Percentiles rank a stretch among this genome's conserved stretches.
Conservation (phyloP, 2,888 invertebrate genomes). For the Cryptus viduatorius region DNA sequence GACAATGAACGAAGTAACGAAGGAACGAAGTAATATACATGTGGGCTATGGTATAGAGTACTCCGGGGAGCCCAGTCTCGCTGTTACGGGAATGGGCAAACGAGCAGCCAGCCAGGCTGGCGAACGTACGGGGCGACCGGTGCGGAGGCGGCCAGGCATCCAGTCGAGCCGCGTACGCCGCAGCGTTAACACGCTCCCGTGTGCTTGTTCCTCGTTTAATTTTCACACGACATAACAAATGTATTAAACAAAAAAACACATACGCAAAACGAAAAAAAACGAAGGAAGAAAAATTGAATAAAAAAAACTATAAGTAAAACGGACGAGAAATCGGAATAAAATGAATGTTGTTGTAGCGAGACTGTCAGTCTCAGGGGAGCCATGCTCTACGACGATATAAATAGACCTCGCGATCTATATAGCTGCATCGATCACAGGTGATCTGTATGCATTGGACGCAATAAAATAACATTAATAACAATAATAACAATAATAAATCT, state of each 20-base stretch:
- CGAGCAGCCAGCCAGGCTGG: conserved; percentile 62
- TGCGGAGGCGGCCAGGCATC: conserved; percentile 77
- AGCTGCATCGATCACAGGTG: conserved; percentile 23
- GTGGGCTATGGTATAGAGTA: conserved; percentile 1
- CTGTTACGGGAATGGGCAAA: conserved; percentile 65
- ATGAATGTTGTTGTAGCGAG: conserved; percentile 41
- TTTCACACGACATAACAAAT: background rate
- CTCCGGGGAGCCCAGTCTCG: conserved; percentile 56
- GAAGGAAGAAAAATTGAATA: background rate
- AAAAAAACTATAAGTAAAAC: background rate
- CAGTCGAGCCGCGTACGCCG: conserved; percentile 82
- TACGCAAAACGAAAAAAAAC: background rate
- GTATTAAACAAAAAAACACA: background rate
- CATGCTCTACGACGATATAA: conserved; percentile 19
- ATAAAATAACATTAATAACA: background rate
- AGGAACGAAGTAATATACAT: background rate
- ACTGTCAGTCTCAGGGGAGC: conserved; percentile 21
- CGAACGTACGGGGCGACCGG: conserved; percentile 69
- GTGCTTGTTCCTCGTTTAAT: conserved; percentile 6
- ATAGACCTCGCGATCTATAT: conserved; percentile 13
- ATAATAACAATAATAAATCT: background rate
- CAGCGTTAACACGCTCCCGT: conserved; percentile 74
- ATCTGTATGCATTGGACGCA: background rate
- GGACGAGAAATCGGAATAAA: background rate
- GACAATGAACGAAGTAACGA: conserved; percentile 2